Evolutionary conservation across 1,140 invertebrate species (phyloP).

Genomic region (Dysdera silvatica): DNA sequence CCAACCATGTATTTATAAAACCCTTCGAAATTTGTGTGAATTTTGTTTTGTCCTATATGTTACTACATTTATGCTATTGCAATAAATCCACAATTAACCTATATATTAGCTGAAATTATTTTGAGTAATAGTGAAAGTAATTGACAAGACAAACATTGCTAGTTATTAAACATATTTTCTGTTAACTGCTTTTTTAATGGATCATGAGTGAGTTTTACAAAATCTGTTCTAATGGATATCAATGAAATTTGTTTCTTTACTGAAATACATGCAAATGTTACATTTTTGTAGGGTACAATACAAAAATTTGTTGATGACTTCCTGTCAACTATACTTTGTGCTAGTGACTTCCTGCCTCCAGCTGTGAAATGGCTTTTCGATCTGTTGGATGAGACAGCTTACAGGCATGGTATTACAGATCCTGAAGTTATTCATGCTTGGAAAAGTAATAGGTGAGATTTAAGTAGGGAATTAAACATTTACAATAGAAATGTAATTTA

Average conservation of each 20-base stretch:
- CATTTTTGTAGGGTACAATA: conserved; percentile 61
- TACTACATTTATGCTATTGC: too few relatives aligned
- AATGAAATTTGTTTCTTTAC: not conserved
- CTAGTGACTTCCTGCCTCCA: conserved; percentile 71
- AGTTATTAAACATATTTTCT: too few relatives aligned
- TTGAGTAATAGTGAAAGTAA: too few relatives aligned
- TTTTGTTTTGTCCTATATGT: too few relatives aligned
- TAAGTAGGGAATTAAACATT: too few relatives aligned
- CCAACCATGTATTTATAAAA: too few relatives aligned
- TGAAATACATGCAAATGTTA: not conserved
- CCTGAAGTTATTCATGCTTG: conserved; percentile 88
- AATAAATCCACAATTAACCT: too few relatives aligned
- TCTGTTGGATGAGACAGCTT: conserved; percentile 81
- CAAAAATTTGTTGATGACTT: conserved; percentile 96
- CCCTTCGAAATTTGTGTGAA: too few relatives aligned
- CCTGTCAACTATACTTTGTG: conserved; percentile 76
- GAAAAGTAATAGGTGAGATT: conserved; percentile 72
- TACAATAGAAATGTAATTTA: too few relatives aligned
- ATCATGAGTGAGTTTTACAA: not conserved
- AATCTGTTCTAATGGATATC: not conserved
- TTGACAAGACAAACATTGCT: too few relatives aligned
- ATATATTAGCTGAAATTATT: too few relatives aligned
- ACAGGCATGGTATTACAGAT: conserved; percentile 70
- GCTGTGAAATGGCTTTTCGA: conserved; percentile 94
- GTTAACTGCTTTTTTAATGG: too few relatives aligned